Evolutionary conservation across 30 jellyfish, hydroid and myxozoan species (phyloP).

Genomic region (Pseudorhiza aurosa): DNA sequence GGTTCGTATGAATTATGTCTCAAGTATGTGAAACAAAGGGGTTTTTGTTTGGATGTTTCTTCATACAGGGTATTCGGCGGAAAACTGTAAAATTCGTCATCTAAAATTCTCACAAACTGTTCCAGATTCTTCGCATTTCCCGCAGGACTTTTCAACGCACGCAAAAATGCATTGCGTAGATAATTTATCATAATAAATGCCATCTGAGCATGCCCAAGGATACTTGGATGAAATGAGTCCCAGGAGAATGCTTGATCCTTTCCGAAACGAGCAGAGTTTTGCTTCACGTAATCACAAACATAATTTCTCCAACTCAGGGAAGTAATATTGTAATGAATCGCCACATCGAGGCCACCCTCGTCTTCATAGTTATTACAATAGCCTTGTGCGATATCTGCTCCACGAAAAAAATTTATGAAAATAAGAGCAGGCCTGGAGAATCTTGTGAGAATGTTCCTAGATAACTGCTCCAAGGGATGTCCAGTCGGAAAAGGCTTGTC

Average conservation of each 20-base stretch:
- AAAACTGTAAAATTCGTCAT: conserved; percentile 47
- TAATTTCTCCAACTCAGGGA: conserved; percentile 96
- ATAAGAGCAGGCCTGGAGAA: conserved; percentile 82
- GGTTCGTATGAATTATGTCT: conserved; percentile 79
- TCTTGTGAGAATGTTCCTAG: conserved; percentile 75
- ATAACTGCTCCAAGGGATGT: conserved; percentile 91
- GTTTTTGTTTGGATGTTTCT: conserved; percentile 75
- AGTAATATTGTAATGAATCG: conserved; percentile 79
- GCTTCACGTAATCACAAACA: conserved; percentile 82
- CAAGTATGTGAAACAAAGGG: conserved; percentile 88
- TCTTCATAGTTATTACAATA: conserved; percentile 89
- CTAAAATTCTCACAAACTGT: conserved; percentile 49
- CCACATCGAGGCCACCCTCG: conserved; percentile 94
- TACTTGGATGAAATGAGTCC: conserved; percentile 94
- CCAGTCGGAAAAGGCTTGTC: conserved; percentile 98
- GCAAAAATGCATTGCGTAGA: conserved; percentile 78
- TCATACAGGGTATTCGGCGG: conserved; percentile 64
- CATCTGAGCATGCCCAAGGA: conserved; percentile 98
- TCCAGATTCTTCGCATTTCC: conserved; percentile 56
- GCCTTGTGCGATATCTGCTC: conserved; percentile 80
- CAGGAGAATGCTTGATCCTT: conserved; percentile 42
- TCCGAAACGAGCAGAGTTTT: conserved; percentile 54
- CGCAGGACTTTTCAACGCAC: conserved; percentile 82
- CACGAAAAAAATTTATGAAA: conserved; percentile 86
- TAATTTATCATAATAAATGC: conserved; percentile 90